phyloP scores from a whole-genome alignment of 2,113 vertebrate species.

The Leptocoma aspasia region DNA sequence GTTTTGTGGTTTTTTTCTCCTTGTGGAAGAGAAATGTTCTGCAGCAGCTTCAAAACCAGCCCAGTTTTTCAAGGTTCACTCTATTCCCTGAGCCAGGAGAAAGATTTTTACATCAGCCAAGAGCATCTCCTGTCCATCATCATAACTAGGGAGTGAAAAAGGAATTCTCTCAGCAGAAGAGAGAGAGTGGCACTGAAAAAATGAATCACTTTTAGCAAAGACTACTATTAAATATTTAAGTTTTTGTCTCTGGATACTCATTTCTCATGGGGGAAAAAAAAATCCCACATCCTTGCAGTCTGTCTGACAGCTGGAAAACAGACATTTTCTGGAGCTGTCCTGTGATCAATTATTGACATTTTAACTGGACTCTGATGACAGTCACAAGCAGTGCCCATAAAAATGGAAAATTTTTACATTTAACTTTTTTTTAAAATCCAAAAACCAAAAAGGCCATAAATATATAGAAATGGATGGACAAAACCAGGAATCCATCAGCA shows the following conservation, averaged over 20 bases:
- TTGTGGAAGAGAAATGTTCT: background rate
- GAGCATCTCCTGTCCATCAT: background rate
- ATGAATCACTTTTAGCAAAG: background rate
- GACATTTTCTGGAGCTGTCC: background rate
- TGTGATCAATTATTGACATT: background rate
- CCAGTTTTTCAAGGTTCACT: background rate
- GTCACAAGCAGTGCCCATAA: background rate
- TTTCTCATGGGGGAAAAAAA: background rate
- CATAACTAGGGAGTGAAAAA: rapidly evolving
- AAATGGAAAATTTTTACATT: background rate
- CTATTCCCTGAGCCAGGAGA: background rate
- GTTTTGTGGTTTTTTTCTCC: background rate
- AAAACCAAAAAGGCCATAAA: background rate
- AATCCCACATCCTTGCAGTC: background rate
- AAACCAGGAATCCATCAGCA: background rate
- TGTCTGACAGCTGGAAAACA: background rate
- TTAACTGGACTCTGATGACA: background rate
- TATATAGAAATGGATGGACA: rapidly evolving
- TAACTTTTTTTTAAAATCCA: background rate
- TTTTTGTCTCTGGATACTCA: background rate
- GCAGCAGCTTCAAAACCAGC: background rate
- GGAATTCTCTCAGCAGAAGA: background rate
- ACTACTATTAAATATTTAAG: background rate
- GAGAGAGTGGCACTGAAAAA: background rate
- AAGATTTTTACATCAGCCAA: background rate